A percentile compares a stretch with the other conserved stretches of the same genome.
Conservation (phyloP, 1,140 invertebrate species). For the Nixonia krombeini region DNA sequence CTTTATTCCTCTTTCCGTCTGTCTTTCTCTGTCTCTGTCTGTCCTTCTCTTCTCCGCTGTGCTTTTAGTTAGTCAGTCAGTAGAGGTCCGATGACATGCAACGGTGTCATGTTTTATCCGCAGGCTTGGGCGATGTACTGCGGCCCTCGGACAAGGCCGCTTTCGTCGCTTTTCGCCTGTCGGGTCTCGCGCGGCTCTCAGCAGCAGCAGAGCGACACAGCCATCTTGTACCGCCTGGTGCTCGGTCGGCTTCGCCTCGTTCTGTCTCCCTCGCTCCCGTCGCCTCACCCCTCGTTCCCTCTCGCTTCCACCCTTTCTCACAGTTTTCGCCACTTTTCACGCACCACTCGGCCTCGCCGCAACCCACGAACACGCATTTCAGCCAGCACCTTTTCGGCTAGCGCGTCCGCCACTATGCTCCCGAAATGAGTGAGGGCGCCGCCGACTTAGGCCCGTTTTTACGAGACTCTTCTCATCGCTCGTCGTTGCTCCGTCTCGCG, state of each 20-base stretch:
- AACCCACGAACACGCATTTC: slow-evolving; percentile 35
- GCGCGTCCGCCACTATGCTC: slow-evolving; percentile 15
- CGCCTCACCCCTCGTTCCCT: background rate
- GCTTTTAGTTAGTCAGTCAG: slow-evolving; percentile 3
- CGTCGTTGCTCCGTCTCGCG: slow-evolving; percentile 19
- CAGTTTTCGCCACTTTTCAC: slow-evolving; percentile 45
- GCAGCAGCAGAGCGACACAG: slow-evolving; percentile 57
- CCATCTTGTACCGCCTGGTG: slow-evolving; percentile 57
- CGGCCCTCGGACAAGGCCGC: slow-evolving; percentile 30
- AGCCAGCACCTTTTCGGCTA: slow-evolving; percentile 7
- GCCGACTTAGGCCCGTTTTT: slow-evolving; percentile 4
- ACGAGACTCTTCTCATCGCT: slow-evolving; percentile 34
- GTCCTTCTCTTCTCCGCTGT: no score
- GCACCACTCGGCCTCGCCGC: slow-evolving; percentile 22
- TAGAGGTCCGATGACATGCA: slow-evolving; percentile 1
- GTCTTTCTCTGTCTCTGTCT: no score
- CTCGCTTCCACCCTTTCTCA: slow-evolving; percentile 13
- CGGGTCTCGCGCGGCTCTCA: no score
- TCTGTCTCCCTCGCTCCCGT: slow-evolving; percentile 3
- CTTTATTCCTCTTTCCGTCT: no score
- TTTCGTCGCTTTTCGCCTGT: slow-evolving; percentile 26
- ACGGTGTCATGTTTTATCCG: slow-evolving; percentile 54
- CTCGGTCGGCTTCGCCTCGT: slow-evolving; percentile 42
- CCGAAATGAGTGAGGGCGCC: slow-evolving; percentile 27
- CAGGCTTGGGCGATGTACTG: slow-evolving; percentile 43